These are phyloP conservation scores for Rhabdomys pumilio DNA, from an alignment of 2,797 vertebrate genomes.

Conservation along the genomic window DNA sequence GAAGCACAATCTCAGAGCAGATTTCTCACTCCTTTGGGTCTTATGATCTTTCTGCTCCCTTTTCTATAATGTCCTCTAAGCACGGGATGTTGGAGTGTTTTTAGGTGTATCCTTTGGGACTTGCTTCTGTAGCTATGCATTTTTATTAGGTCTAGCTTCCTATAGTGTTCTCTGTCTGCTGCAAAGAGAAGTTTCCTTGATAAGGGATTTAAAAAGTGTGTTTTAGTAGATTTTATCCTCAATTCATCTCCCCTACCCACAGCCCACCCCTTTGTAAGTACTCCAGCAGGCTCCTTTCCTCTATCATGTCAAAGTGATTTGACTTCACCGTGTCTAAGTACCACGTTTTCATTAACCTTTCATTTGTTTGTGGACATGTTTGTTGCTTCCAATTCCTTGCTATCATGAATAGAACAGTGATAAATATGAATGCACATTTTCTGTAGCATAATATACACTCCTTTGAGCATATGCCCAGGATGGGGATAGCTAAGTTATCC, in stretches of 20 bases:
- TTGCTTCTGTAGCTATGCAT: background rate
- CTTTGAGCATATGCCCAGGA: background rate
- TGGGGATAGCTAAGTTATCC: background rate
- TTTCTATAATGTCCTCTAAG: background rate
- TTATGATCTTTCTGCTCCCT: background rate
- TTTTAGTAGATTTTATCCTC: background rate
- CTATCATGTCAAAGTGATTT: no score
- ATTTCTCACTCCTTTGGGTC: background rate
- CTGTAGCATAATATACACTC: background rate
- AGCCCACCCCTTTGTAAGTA: background rate
- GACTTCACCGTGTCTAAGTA: background rate
- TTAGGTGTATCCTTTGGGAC: no score
- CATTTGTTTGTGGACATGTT: background rate
- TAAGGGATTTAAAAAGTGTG: background rate
- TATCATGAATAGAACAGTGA: background rate
- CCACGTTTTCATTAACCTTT: background rate
- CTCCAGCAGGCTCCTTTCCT: background rate
- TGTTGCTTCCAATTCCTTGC: background rate
- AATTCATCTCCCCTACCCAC: no score
- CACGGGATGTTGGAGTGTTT: no score
- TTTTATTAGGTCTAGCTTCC: background rate
- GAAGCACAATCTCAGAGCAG: background rate
- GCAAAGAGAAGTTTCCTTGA: background rate
- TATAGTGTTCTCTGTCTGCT: no score
- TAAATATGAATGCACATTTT: background rate